phyloP scores from a whole-genome alignment of 2,113 vertebrate genomes.

The Urocitellus parryii region DNA sequence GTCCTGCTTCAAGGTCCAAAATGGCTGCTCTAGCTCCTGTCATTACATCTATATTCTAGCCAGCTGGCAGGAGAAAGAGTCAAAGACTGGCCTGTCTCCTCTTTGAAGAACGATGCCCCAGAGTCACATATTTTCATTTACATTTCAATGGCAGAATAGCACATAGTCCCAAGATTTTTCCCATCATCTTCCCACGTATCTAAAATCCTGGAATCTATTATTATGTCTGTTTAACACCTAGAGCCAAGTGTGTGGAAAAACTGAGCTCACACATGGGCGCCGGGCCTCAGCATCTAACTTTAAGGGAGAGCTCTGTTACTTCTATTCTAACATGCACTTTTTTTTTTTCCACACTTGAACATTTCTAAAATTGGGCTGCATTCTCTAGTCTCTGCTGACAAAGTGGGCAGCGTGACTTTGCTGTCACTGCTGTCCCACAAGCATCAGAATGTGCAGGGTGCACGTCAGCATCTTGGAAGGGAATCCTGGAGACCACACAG shows the following conservation, averaged over 20 bases:
- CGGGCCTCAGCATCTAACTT: background rate
- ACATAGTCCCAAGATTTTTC: background rate
- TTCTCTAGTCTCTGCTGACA: background rate
- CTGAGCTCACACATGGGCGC: background rate
- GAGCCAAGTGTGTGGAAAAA: background rate
- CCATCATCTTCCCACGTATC: background rate
- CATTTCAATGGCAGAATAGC: background rate
- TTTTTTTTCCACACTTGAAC: background rate
- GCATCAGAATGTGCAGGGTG: background rate
- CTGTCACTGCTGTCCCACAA: accelerated
- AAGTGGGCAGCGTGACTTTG: background rate
- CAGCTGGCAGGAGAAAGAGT: background rate
- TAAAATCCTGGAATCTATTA: background rate
- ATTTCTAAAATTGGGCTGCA: background rate
- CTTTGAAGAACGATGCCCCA: background rate
- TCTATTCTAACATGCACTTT: background rate
- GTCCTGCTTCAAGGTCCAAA: background rate
- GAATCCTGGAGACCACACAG: background rate
- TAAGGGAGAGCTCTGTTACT: background rate
- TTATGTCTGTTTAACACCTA: background rate
- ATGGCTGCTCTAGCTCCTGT: background rate
- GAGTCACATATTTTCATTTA: background rate
- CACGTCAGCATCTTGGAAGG: background rate
- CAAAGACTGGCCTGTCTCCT: background rate
- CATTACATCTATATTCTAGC: slow-evolving; percentile 1